Base-by-base conservation (phyloP, 2,113 vertebrate species). In the Sebastes fasciatus region DNA sequence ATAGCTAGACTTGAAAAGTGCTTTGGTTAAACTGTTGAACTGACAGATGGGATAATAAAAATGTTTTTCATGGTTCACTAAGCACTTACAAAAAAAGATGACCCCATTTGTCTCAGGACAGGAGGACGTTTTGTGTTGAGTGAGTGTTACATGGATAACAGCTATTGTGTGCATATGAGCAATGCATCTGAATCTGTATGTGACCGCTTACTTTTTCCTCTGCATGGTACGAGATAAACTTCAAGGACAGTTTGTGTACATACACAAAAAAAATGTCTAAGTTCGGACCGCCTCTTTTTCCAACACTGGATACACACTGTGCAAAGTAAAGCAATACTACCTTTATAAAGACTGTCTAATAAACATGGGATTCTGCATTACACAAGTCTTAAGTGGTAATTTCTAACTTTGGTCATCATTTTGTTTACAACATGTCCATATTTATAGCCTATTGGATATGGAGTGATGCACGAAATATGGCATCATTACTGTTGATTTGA, bases 271-370 rank as follows among this genome's bases (percentile, higher is more conserved):
- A 42, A 10, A 4, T 8, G 9, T 62, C 12, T 4, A 51, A 75
- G n/a, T 60, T 77, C 65, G 76, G 17, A 83, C 21, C 3, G 46
- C 67, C 69, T 75, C 54, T 80, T 79, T 34, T 78, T 79, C 57
- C 54, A 70, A 72, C 66, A 83, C 45, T 84, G 73, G 74, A 88
- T 73, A 80, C 46, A 85, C 82, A 61, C 63, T 75, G 74, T 86
- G 78, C 80, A 81, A 82, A 84, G 55, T 79, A 71, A 80, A 87
- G 83, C 82, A 83, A 86, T 83, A 76, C 54, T 46, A 82, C 16
- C 71, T 84, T 86, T 83, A 71, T 68, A 75, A 74, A 77, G 51
- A 83, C 64, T 85, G 86, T 88, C 73, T 84, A 94, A 94, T 94
- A 94, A 94, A 94, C 54, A 49, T 84, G 68, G 40, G 46, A 83